Evolutionary conservation across 2,113 vertebrate species (phyloP), one percentile per base, ranked within the genome.

Genomic region (Notarius quadriscutis): DNA sequence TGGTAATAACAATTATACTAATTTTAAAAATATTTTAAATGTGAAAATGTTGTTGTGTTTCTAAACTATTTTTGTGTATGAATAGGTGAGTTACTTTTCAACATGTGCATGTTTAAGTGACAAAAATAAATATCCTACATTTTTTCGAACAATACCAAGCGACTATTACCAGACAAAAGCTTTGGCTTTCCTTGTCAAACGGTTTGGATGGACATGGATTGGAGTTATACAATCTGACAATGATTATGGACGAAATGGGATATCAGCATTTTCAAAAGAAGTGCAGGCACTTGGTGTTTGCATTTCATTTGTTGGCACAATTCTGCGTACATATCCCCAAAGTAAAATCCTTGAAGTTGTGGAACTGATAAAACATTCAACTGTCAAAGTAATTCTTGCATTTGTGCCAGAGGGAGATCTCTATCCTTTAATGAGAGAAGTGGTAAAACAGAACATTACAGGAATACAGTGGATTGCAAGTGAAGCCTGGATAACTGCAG

Each of bases 381-480:
- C 91, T 15, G 93, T 94, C 5, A 94, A 93, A 91, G 94, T 95
- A 11, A 94, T 96, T 55, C 88, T 96, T 18, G 95, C 94, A 30
- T 96, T 96, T 88, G 85, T 92, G 80, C 87, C 93, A 10, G 94
- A 95, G 65, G 93, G 94, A 25, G 95, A 96, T 84, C 92, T 96
- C 79, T 94, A 94, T 74, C 94, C 94, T 55, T 86, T 96, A 78
- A 94, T 96, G 93, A 89, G 83, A 87, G 95, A 96, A 87, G 62
- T 95, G 12, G 92, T 94, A 3, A 93, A 89, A 71, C 94, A 95
- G 11, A 96, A 96, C 79, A 93, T 96, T 34, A 95, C 95, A 58
- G 95, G 92, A 30, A 95, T 95, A 87, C 95, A 96, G 87, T 96
- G 95, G 95, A 93, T 96, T 58, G 95, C 92, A 55, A 96, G 95